phyloP scores from a whole-genome alignment of 2,113 vertebrate genomes.

The Rostratula benghalensis region DNA sequence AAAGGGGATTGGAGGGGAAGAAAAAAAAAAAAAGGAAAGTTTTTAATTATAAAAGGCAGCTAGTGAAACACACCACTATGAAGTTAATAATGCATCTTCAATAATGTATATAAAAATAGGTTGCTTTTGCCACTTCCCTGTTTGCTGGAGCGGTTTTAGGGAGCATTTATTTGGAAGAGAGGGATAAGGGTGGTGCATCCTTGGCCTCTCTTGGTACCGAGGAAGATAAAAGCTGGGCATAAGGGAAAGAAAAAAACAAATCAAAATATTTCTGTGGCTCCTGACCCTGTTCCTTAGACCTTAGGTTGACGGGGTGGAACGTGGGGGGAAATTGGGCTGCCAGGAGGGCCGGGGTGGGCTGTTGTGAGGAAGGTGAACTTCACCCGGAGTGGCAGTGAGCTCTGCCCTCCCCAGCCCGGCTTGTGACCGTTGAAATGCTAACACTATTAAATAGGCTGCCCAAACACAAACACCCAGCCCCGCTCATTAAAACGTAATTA shows the following conservation, averaged over 20 bases:
- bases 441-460: constrained; percentile 73
- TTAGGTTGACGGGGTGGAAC: neutral
- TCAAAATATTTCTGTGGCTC: fast-evolving
- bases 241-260: neutral
- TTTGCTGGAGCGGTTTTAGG: neutral
- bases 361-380: neutral
- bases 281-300: neutral
- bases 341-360: fast-evolving
- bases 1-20: constrained; percentile 38
- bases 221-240: neutral
- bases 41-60: constrained; percentile 77
- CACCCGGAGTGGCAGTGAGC: neutral
- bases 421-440: constrained; percentile 77
- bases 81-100: constrained; percentile 59
- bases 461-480: constrained; percentile 78
- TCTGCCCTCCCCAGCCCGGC: constrained; percentile 31
- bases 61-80: constrained; percentile 33
- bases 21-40: constrained; percentile 42
- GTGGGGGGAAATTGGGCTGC: neutral
- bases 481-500: constrained; percentile 81
- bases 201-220: neutral
- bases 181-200: neutral
- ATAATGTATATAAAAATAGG: neutral
- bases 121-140: neutral
- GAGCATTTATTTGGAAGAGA: neutral